Evolutionary conservation across 2,113 vertebrate species (phyloP), one percentile per base, ranked within the genome.

Genomic region (Leptodactylus fuscus): DNA sequence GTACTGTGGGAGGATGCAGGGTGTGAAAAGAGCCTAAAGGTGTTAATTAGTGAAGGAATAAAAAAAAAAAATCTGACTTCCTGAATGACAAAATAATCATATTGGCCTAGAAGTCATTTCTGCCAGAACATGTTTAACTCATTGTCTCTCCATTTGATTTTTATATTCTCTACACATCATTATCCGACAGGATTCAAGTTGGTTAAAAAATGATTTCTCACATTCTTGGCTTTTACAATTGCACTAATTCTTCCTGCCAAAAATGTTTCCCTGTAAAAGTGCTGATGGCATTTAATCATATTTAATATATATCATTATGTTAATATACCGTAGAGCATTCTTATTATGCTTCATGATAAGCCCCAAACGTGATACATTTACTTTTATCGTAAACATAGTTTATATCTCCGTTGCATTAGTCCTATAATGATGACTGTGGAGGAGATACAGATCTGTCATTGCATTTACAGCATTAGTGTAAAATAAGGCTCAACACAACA

Each of bases 231-330:
- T 73, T 24, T 70, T 74, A 38, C 12, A 24, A 74, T 46, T 34
- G 29, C 58, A 8, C 48, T 74, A 20, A 41, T 62, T 75, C 36
- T 49, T 76, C 12, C 38, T 29, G 51, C 51, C 81, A 83, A 71
- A 82, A 70, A 41, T 44, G n/a, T 53, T 49, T 36, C 53, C 27
- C 36, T 49, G 44, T 46, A 83, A 71, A 75, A 44, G 36, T 41
- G 55, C 70, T 44, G n/a, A 75, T 15, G 29, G 70, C 51, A 83
- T 11, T 75, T 75, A 60, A 83, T 83, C 6, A 60, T 29, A 60
- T 51, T 49, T 81, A 69, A 82, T 82, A 82, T 82, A 73, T 55
- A 41, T 58, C 32, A 83, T 81, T 81, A 69, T 83, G 69, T 58
- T 83, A 53, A 58, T 58, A 83, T 16, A 55, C 10, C 27, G 38